Conservation (phyloP, 2,113 vertebrate genomes). For the Paratilapia polleni region DNA sequence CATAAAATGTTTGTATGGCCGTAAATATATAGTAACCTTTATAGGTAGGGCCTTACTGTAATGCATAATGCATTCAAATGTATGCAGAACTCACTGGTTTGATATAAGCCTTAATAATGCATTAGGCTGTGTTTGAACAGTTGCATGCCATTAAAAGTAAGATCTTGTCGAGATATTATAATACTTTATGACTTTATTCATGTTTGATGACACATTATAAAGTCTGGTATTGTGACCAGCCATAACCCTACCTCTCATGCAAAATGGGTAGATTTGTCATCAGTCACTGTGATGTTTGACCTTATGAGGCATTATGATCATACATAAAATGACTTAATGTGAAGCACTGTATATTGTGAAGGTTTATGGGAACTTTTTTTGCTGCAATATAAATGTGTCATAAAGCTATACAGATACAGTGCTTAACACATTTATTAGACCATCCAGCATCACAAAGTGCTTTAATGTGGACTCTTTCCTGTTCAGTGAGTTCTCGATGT, state of each 20-base stretch:
- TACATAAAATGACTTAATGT: neutral
- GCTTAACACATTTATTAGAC: too few species aligned
- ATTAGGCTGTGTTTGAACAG: neutral
- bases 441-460: too few species aligned
- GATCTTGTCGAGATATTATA: neutral
- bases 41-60: neutral
- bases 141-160: neutral
- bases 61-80: neutral
- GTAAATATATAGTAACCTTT: neutral
- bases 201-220: slow-evolving; percentile 2
- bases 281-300: neutral
- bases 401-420: too few species aligned
- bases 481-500: too few species aligned
- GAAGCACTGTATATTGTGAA: neutral
- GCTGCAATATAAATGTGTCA: neutral
- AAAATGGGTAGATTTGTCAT: neutral
- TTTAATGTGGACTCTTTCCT: too few species aligned
- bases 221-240: neutral
- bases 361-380: neutral
- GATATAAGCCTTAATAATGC: neutral
- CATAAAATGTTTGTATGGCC: neutral
- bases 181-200: neutral
- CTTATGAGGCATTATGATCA: neutral
- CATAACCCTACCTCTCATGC: neutral
- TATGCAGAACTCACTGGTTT: neutral